These are phyloP conservation scores for Gastrophryne carolinensis DNA, from an alignment of 2,797 vertebrate genomes.

Conservation along the genomic window DNA sequence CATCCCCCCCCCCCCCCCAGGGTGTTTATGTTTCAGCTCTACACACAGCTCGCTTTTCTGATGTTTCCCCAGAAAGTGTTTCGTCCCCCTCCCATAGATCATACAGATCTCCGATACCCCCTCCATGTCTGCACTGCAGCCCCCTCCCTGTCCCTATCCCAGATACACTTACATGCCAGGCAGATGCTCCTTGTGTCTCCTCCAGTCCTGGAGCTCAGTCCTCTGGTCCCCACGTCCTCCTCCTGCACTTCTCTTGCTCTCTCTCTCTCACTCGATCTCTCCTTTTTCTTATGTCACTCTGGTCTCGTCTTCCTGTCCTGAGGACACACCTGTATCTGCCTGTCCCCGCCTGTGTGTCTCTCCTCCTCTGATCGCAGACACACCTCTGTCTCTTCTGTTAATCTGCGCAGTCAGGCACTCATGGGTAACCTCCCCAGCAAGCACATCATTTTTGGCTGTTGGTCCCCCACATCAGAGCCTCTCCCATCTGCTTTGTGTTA, in stretches of 20 bases:
- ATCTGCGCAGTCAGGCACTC: neutral
- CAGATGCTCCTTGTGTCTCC: neutral
- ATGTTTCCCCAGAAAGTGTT: neutral
- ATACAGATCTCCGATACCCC: neutral
- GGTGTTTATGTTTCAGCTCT: neutral
- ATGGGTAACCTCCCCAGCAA: neutral
- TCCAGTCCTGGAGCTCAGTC: neutral
- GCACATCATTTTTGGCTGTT: neutral
- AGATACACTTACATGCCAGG: constrained; percentile 26
- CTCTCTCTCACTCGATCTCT: constrained; percentile 2
- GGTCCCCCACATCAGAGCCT: constrained; percentile 20
- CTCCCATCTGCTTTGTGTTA: constrained; percentile 44
- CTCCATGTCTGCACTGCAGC: neutral
- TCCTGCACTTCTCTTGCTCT: neutral
- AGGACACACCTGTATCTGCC: constrained; percentile 41
- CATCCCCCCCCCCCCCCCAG: neutral
- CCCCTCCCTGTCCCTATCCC: neutral
- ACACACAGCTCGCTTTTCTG: neutral
- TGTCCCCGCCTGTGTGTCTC: constrained; percentile 40
- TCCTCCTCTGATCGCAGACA: constrained; percentile 37
- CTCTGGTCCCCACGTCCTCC: neutral
- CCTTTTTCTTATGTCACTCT: no score
- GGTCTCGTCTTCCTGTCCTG: constrained; percentile 33
- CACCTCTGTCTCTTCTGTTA: constrained; percentile 35
- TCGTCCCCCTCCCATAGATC: neutral